phyloP scores from a whole-genome alignment of 53 echinoderm and acorn worm genomes.

The Echinarachnius parma region DNA sequence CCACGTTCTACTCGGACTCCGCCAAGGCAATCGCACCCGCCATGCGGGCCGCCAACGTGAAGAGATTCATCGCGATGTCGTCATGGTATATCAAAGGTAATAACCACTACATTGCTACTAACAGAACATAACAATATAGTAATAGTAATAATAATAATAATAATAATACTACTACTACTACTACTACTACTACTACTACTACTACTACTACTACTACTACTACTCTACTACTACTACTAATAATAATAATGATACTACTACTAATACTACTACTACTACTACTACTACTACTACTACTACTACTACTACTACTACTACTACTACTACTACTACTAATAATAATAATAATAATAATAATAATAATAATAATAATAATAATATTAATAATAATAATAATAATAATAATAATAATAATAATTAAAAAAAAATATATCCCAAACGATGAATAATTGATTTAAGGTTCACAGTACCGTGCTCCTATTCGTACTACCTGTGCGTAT shows the following conservation, averaged over 20 bases:
- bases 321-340: neutral
- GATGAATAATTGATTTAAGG: too few relatives aligned
- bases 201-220: neutral
- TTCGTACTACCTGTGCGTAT: too few relatives aligned
- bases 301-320: neutral
- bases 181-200: neutral
- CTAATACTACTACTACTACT: neutral
- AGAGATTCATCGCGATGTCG: constrained; percentile 59
- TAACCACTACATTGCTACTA: constrained; percentile 5
- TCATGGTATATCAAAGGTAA: constrained; percentile 74
- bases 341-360: neutral
- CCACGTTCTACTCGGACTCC: constrained; percentile 68
- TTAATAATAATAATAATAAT: too few relatives aligned
- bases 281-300: neutral
- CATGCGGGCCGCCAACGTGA: constrained; percentile 56
- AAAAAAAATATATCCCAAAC: too few relatives aligned
- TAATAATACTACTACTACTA: neutral
- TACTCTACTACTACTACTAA: neutral
- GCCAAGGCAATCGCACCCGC: constrained; percentile 59
- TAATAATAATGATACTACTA: neutral
- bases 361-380: too few relatives aligned
- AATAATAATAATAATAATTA: too few relatives aligned
- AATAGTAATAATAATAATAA: too few relatives aligned
- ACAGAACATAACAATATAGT: neutral
- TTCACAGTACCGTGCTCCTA: too few relatives aligned